Evolutionary conservation across 2,888 invertebrate genomes (phyloP), one percentile per base, ranked within the genome.

Genomic region (Actias luna): DNA sequence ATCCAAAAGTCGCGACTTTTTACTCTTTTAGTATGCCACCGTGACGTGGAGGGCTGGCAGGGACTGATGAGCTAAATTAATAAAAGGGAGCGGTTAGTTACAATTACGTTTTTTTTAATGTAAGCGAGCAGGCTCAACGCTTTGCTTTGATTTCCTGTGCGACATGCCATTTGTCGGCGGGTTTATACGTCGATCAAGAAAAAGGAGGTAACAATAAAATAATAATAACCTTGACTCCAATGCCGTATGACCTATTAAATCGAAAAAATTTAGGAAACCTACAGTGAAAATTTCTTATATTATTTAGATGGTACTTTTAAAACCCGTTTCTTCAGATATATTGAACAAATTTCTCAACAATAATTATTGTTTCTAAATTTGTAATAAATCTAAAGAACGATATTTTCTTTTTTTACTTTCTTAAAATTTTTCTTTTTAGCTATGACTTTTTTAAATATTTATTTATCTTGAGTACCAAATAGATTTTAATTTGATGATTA

Each of bases 51-150:
- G 79, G 83, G 83, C 74, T 77, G 80, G 77, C 78, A 74, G 76
- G 80, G 81, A 91, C 87, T 84, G 88, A 92, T 87, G 92, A 89
- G 88, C 80, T 88, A 87, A 91, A 92, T 92, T 91, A 92, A 92
- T 92, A 91, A 90, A 81, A 85, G 84, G 87, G 89, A 82, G 84
- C 84, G 92, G 92, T 92, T 92, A 89, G 89, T 91, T 89, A 92
- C 92, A 92, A 92, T 92, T 92, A 92, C 87, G 84, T 85, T 89
- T 92, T 89, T 92, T 92, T 90, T 89, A 91, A 91, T 89, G 90
- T 88, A 89, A 91, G 88, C 89, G 88, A 91, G 85, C 83, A 78
- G 82, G 85, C 70, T 85, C 80, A 82, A 87, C 88, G 88, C 88
- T 84, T 81, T 79, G 72, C 80, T 88, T 89, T 89, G 89, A 90